Evolutionary conservation across 2,113 vertebrate genomes (phyloP).

Genomic region (Chascanopsetta lugubris): DNA sequence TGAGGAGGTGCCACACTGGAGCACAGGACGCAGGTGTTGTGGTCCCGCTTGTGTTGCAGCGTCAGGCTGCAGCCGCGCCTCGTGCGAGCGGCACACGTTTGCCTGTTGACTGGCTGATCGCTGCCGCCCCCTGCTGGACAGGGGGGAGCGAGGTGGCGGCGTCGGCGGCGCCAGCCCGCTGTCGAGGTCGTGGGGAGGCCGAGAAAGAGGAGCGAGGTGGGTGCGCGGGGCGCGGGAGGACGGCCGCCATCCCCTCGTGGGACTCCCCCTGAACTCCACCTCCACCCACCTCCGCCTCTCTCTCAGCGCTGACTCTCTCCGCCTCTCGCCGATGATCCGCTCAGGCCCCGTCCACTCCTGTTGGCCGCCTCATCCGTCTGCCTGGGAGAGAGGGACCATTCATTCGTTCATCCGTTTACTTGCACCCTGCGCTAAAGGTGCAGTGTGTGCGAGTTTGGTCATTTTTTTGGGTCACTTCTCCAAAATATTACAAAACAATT

Average conservation of each 20-base stretch:
- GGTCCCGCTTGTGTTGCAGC: slow-evolving; percentile 8
- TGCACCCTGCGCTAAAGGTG: no score
- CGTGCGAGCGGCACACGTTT: no score
- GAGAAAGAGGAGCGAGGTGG: slow-evolving; percentile 46
- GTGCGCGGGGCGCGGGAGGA: slow-evolving; percentile 25
- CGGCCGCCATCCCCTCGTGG: not conserved
- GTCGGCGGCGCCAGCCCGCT: slow-evolving; percentile 9
- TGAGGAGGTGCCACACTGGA: slow-evolving; percentile 4
- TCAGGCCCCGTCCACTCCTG: not conserved
- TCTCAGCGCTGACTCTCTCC: slow-evolving; percentile 26
- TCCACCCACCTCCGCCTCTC: slow-evolving; percentile 58
- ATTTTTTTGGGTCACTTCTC: no score
- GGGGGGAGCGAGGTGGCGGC: no score
- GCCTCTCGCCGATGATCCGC: slow-evolving; percentile 16
- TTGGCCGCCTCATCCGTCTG: not conserved
- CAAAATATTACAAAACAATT: no score
- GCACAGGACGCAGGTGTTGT: not conserved
- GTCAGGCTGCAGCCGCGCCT: slow-evolving; percentile 9
- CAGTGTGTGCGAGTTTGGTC: no score
- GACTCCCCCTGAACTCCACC: slow-evolving; percentile 32
- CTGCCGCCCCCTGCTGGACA: no score
- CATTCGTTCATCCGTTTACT: not conserved
- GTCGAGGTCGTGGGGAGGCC: slow-evolving; percentile 3
- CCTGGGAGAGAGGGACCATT: slow-evolving; percentile 7
- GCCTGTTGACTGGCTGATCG: no score